Evolutionary conservation across 2,888 invertebrate genomes (phyloP).

Genomic region (Troides aeacus): DNA sequence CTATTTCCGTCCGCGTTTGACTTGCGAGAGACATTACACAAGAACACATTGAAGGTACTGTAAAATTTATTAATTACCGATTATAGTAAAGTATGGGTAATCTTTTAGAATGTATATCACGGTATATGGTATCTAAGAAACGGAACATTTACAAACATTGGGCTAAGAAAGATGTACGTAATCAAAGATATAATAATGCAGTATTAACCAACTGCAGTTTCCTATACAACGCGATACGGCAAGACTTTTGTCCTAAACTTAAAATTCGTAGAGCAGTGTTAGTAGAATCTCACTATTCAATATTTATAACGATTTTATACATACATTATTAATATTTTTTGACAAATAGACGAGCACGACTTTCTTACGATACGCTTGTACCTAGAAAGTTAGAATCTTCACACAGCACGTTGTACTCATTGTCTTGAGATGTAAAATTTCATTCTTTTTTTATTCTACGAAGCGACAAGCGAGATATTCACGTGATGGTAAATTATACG

Average conservation of each 20-base stretch:
- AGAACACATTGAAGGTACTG: too few species aligned
- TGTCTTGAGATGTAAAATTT: too few species aligned
- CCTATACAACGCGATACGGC: constrained; percentile 53
- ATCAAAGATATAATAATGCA: neutral
- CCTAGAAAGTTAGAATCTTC: too few species aligned
- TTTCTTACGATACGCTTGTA: too few species aligned
- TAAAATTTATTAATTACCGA: neutral
- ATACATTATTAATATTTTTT: neutral
- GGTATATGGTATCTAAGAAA: constrained; percentile 48
- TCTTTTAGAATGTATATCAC: constrained; percentile 41
- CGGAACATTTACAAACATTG: constrained; percentile 45
- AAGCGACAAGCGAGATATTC: too few species aligned
- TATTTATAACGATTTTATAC: neutral
- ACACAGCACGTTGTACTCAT: too few species aligned
- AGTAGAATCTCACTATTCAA: constrained; percentile 35
- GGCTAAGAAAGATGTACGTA: constrained; percentile 6
- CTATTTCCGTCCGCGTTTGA: too few species aligned
- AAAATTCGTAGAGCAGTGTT: constrained; percentile 80
- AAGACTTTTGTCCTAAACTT: constrained; percentile 60
- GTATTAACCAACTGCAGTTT: constrained; percentile 34
- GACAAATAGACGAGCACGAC: too few species aligned
- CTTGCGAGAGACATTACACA: too few species aligned
- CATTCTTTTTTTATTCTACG: too few species aligned
- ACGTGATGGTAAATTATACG: too few species aligned
- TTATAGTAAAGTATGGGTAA: neutral